These are phyloP conservation scores for Cherax destructor DNA, from an alignment of 1,140 invertebrate genomes.

Conservation along the genomic window DNA sequence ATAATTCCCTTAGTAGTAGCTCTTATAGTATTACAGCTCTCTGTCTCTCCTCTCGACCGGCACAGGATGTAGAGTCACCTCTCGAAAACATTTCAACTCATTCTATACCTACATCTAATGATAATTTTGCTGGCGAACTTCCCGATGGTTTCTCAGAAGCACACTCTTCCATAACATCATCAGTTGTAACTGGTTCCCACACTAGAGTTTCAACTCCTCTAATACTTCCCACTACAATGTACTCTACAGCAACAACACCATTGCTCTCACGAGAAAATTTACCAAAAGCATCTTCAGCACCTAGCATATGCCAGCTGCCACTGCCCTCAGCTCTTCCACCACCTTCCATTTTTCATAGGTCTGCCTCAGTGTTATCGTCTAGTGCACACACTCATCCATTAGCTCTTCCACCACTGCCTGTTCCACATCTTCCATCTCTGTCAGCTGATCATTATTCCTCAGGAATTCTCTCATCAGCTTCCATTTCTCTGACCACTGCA, in stretches of 20 bases:
- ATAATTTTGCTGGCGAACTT: slow-evolving; percentile 8
- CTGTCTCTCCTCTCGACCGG: slow-evolving; percentile 49
- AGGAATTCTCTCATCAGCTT: background rate
- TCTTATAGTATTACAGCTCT: slow-evolving; percentile 61
- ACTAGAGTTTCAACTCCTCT: slow-evolving; percentile 52
- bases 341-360: slow-evolving; percentile 24
- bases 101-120: slow-evolving; percentile 5
- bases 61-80: slow-evolving; percentile 33
- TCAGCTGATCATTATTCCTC: slow-evolving; percentile 6
- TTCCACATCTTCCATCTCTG: slow-evolving; percentile 17
- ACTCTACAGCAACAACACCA: slow-evolving; percentile 5
- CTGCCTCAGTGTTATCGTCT: slow-evolving; percentile 7
- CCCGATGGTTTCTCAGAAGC: slow-evolving; percentile 32
- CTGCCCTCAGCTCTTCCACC: slow-evolving; percentile 37
- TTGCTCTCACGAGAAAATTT: slow-evolving; percentile 47
- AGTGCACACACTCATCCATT: background rate
- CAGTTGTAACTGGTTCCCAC: background rate
- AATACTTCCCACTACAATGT: slow-evolving; percentile 29
- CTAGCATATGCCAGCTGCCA: slow-evolving; percentile 39
- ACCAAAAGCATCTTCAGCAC: slow-evolving; percentile 54
- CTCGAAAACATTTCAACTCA: slow-evolving; percentile 6
- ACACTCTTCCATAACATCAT: background rate
- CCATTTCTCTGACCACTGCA: background rate
- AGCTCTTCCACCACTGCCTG: background rate
- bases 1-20: slow-evolving; percentile 40